A percentile compares a stretch with the other conserved stretches of the same genome.
Evolutionary conservation across 1,140 invertebrate species (phyloP).

Genomic region (Lepeophtheirus salmonis): DNA sequence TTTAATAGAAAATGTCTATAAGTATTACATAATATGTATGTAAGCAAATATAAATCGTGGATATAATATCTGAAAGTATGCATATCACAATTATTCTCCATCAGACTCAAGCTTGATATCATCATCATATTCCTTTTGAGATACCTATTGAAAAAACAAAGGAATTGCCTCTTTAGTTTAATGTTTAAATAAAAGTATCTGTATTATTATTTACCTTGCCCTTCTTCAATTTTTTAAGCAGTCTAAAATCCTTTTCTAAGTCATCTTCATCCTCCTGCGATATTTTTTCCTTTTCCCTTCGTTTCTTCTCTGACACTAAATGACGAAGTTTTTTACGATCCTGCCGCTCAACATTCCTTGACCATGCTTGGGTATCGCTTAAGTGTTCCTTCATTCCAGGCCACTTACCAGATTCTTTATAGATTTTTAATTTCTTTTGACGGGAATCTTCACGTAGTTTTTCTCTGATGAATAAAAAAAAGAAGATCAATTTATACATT

Average conservation of each 20-base stretch:
- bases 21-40: too few relatives aligned
- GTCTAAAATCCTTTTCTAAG: conserved; percentile 52
- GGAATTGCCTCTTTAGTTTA: too few relatives aligned
- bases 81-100: too few relatives aligned
- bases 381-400: conserved; percentile 40
- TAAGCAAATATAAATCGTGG: too few relatives aligned
- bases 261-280: conserved; percentile 49
- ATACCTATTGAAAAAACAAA: too few relatives aligned
- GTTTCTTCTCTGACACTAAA: conserved; percentile 30
- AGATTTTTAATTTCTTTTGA: conserved; percentile 47
- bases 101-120: too few relatives aligned
- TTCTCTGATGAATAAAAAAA: conserved; percentile 29
- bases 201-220: conserved; percentile 55
- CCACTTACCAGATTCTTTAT: conserved; percentile 53
- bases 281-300: conserved; percentile 26
- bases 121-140: too few relatives aligned
- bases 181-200: too few relatives aligned
- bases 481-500: neutral
- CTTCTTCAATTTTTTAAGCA: conserved; percentile 73
- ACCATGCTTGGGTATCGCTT: conserved; percentile 52
- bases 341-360: conserved; percentile 53
- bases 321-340: conserved; percentile 39
- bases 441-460: conserved; percentile 52
- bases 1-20: too few relatives aligned
- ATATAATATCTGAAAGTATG: too few relatives aligned